Evolutionary conservation across 2,888 invertebrate genomes (phyloP).

Genomic region (Meloe dianella): DNA sequence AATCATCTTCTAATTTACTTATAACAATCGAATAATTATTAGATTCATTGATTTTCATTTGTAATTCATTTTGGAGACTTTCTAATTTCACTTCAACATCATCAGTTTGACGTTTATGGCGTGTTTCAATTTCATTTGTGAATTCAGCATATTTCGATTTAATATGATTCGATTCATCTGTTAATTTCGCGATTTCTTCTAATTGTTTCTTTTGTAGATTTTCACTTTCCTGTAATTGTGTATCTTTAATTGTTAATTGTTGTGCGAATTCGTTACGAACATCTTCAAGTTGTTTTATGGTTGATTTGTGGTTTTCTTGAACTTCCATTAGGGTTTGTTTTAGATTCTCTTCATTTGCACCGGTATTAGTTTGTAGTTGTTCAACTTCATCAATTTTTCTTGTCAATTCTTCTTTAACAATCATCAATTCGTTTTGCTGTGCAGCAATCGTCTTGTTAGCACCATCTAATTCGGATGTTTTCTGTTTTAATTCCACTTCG

Average conservation of each 20-base stretch:
- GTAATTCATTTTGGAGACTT: conserved; percentile 41
- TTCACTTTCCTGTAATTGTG: conserved; percentile 61
- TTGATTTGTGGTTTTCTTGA: conserved; percentile 51
- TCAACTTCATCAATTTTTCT: conserved; percentile 51
- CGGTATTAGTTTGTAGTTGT: conserved; percentile 52
- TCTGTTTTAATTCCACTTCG: conserved; percentile 61
- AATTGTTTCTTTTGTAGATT: conserved; percentile 47
- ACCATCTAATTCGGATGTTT: conserved; percentile 63
- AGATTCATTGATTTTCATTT: conserved; percentile 45
- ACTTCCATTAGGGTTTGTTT: conserved; percentile 54
- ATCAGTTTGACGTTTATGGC: conserved; percentile 35
- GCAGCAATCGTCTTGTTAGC: conserved; percentile 37
- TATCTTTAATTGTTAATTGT: conserved; percentile 47
- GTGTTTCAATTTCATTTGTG: conserved; percentile 36
- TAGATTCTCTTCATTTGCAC: conserved; percentile 45
- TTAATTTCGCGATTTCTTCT: conserved; percentile 42
- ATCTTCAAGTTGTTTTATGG: conserved; percentile 54
- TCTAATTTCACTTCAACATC: conserved; percentile 41
- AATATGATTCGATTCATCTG: conserved; percentile 38
- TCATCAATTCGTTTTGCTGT: conserved; percentile 46
- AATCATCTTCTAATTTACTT: conserved; percentile 42
- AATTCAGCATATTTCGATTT: conserved; percentile 35
- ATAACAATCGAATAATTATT: conserved; percentile 33
- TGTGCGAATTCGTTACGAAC: conserved; percentile 48
- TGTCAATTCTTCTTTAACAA: conserved; percentile 52